Evolutionary conservation across 92 coral and sea anemone species (phyloP), one percentile per base, ranked within the genome.

Genomic region (Actinernus sp.): DNA sequence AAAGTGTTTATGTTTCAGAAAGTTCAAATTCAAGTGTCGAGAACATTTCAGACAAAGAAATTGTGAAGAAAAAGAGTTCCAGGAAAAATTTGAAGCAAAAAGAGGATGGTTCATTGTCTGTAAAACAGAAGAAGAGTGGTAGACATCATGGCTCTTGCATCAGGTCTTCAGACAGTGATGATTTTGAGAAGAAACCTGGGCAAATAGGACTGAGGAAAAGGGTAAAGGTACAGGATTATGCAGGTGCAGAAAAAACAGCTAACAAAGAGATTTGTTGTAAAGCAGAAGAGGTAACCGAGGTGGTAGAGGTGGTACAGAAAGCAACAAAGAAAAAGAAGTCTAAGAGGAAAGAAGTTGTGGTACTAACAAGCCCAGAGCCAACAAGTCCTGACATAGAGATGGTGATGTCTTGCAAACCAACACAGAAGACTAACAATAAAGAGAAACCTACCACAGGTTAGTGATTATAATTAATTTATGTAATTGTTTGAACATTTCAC

Each of bases 121-220:
- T n/a, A n/a, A n/a, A n/a, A n/a, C n/a, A n/a, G n/a, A n/a, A n/a
- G 30, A 2, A 43, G 25, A 27, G 33, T 12, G 21, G 52, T 18
- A 37, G 37, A 32, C 24, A 31, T 30, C 23, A 22, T 26, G 48
- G 26, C 14, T 30, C 37, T 30, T n/a, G 11, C 5, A 24, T 70
- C 1, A 70, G 12, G n/a, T 70, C 78, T 3, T 62, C 78, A 14
- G 78, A 57, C 5, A 55, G 48, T 54, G 78, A 70, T 8, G 78
- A 70, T 30, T 70, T 70, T 57, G 78, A 70, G 20, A 40, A 32
- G 7, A 41, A 41, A 16, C 78, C 78, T 3, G 45, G 13, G 13
- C 44, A 66, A 31, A 55, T 47, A 1, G 66, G 78, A 16, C 66
- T 70, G 24, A 55, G 78, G 31, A 70, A 57, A 31, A 55, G 78